phyloP scores from a whole-genome alignment of 2,113 vertebrate genomes.

The Ramphastos sulfuratus region DNA sequence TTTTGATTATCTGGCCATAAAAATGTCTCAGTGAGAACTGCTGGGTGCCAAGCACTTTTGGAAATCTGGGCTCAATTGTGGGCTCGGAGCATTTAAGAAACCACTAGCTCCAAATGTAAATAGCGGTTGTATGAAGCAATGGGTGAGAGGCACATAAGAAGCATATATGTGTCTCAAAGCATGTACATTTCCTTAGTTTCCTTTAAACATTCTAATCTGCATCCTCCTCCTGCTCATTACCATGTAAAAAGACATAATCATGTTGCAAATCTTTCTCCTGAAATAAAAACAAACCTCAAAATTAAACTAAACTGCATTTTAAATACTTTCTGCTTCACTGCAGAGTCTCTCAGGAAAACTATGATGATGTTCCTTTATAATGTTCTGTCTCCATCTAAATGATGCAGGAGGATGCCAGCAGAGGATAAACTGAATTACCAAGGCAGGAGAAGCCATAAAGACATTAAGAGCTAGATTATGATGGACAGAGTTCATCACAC shows the following conservation, averaged over 20 bases:
- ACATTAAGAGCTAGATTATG: not conserved
- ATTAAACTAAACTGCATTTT: not conserved
- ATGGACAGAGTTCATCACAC: not conserved
- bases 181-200: not conserved
- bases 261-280: not conserved
- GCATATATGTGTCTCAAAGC: not conserved
- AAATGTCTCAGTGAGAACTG: slow-evolving; percentile 64
- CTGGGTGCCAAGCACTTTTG: slow-evolving; percentile 69
- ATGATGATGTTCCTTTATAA: not conserved
- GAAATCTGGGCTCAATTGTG: slow-evolving; percentile 71
- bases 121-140: slow-evolving; percentile 13
- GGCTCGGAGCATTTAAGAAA: slow-evolving; percentile 51
- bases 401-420: not conserved
- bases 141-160: slow-evolving; percentile 25
- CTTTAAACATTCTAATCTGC: not conserved
- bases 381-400: not conserved
- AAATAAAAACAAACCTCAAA: not conserved
- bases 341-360: not conserved
- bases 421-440: not conserved
- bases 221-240: not conserved
- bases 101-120: slow-evolving; percentile 31
- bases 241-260: not conserved
- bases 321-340: not conserved
- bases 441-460: not conserved
- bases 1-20: slow-evolving; percentile 71